phyloP scores from a whole-genome alignment of 2,797 vertebrate species.

The Macrochelys suwanniensis region DNA sequence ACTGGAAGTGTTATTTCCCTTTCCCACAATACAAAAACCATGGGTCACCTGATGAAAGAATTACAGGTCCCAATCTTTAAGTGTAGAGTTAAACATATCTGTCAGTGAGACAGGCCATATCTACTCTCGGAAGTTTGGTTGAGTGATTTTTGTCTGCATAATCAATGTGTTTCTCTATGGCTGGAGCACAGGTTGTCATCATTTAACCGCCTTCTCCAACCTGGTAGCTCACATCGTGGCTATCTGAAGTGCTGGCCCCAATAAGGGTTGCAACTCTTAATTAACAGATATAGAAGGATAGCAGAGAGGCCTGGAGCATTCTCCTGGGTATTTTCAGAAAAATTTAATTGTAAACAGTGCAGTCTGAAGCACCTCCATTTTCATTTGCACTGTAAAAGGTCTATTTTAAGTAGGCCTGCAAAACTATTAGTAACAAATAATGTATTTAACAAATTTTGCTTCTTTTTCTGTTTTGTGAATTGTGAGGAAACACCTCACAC shows the following conservation, averaged over 20 bases:
- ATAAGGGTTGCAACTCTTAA: background rate
- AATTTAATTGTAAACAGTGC: background rate
- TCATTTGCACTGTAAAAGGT: background rate
- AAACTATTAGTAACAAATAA: background rate
- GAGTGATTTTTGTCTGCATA: background rate
- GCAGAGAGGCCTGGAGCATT: background rate
- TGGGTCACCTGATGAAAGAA: too few species aligned
- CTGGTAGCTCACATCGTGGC: background rate
- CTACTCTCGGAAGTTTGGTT: background rate
- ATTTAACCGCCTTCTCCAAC: background rate
- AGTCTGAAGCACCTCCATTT: background rate
- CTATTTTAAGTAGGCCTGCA: background rate
- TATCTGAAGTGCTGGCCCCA: background rate
- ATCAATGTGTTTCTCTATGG: background rate
- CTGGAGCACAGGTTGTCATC: fast-evolving
- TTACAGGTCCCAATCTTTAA: background rate
- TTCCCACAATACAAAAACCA: too few species aligned
- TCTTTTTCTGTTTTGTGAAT: slow-evolving; percentile 8
- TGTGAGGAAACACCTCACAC: background rate
- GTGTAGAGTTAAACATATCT: background rate
- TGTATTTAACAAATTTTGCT: slow-evolving; percentile 41
- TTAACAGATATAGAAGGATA: background rate
- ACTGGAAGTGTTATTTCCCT: too few species aligned
- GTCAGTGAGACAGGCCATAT: background rate
- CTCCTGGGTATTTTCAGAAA: background rate